These are phyloP conservation scores for Phodopus roborovskii DNA, from an alignment of 2,113 vertebrate species.

Conservation along the genomic window DNA sequence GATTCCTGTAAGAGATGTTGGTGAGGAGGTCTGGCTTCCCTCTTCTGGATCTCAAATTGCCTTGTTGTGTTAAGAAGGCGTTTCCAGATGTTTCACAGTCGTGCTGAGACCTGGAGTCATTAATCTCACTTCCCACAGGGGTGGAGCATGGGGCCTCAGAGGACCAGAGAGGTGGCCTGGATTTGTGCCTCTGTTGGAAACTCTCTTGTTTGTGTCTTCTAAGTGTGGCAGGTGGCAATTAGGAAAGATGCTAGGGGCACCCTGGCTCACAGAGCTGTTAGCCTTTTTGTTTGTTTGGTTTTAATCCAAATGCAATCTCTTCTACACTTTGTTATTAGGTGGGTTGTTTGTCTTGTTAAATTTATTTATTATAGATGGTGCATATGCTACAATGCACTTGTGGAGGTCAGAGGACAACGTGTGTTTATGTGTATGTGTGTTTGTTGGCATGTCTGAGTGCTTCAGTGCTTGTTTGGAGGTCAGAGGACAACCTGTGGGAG, in stretches of 20 bases:
- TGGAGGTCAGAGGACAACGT: background rate
- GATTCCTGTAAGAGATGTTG: background rate
- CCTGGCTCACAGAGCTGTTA: background rate
- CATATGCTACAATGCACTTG: background rate
- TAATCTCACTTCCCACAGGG: conserved; percentile 18
- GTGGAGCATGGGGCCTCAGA: background rate
- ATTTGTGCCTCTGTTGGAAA: background rate
- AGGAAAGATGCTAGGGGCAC: background rate
- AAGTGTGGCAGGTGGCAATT: background rate
- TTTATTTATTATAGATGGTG: background rate
- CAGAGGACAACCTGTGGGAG: background rate
- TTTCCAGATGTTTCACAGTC: conserved; percentile 47
- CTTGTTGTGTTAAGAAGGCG: background rate
- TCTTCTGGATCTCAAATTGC: background rate
- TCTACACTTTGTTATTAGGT: background rate
- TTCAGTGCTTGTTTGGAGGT: background rate
- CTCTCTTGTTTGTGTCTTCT: conserved; percentile 40
- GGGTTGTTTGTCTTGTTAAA: background rate
- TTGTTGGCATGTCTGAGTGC: too few species aligned
- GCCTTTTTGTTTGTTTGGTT: background rate
- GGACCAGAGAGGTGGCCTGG: background rate
- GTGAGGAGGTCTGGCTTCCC: background rate
- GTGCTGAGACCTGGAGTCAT: background rate
- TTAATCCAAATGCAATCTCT: background rate
- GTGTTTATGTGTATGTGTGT: background rate